Base-by-base conservation (phyloP, 2,888 invertebrate genomes). In the Drosophila testacea region DNA sequence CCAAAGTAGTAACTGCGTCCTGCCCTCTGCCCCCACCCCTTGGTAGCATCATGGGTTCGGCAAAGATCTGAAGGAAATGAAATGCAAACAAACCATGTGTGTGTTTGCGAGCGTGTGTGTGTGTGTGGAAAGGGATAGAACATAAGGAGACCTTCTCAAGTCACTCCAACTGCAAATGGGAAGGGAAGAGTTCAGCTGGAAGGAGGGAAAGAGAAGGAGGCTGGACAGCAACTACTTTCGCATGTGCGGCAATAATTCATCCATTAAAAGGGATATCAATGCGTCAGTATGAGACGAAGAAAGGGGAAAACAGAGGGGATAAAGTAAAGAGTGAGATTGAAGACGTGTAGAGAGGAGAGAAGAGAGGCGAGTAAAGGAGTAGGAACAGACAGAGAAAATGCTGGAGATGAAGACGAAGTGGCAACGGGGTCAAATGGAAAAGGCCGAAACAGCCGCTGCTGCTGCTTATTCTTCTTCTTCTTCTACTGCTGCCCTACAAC, bases 241-340 rank as follows among this genome's bases (percentile, higher is more conserved):
- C 89, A 90, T 90, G 91, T 91, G 90, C 84, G 90, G 91, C 91
- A 91, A 91, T 91, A 91, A 91, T 90, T 91, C 91, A 91, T 91
- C 90, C 91, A 91, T 91, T 91, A 91, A 91, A 91, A 90, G 90
- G 90, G 91, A 91, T 91, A 90, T 87, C 89, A 89, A 86, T 88
- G 87, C 83, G 87, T 81, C 81, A 79, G 83, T 63, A 13, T 48
- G 22, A 27, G 44, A 10, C 28, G 55, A 30, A 50, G 55, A 30
- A 30, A 59, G 48, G 51, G 80, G 60, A 54, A 44, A 41, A 39
- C n/a, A n/a, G 52, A 38, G 39, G 22, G 6, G 10, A 41, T 6
- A 36, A 4, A 6, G 22, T 22, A n/a, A 6, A 76, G 80, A 65
- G 16, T 27, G 27, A n/a, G 41, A 10, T 22, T 22, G 22, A 22